Percentiles rank a stretch among this genome's conserved stretches.
phyloP scores from a whole-genome alignment of 2,888 invertebrate species.

The Sesia apiformis region DNA sequence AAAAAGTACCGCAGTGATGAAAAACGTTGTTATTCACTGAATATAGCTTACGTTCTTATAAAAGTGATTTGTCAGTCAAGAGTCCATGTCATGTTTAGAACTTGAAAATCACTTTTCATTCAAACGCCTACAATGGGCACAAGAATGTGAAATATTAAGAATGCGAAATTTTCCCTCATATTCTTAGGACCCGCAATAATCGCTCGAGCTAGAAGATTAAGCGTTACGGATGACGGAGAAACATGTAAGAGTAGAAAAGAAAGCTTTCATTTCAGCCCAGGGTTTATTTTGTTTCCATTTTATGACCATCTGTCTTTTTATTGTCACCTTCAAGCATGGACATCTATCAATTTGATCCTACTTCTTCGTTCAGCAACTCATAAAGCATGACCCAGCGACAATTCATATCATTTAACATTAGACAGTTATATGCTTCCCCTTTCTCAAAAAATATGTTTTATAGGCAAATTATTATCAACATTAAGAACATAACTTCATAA shows the following conservation, averaged over 20 bases:
- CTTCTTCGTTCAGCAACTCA: background rate
- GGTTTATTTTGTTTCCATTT: background rate
- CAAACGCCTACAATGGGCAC: no score
- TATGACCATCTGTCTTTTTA: background rate
- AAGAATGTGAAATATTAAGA: no score
- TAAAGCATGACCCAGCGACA: background rate
- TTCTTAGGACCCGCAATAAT: slow-evolving; percentile 67
- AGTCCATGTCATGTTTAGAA: no score
- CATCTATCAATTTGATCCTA: background rate
- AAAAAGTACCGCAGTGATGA: no score
- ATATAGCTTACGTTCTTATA: no score
- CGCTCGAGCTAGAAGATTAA: slow-evolving; percentile 74
- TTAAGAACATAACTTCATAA: no score
- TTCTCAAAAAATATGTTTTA: no score
- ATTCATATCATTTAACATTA: background rate
- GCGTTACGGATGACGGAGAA: slow-evolving; percentile 83
- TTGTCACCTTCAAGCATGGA: background rate
- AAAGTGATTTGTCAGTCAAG: no score
- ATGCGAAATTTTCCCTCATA: slow-evolving; percentile 13
- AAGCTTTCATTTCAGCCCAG: background rate
- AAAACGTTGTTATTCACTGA: no score
- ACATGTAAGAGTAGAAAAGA: slow-evolving; percentile 75
- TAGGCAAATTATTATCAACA: no score
- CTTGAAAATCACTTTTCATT: no score
- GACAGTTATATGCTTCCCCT: background rate